Evolutionary conservation across 1,140 invertebrate species (phyloP), one percentile per base, ranked within the genome.

Genomic region (Trichonephila clavata): DNA sequence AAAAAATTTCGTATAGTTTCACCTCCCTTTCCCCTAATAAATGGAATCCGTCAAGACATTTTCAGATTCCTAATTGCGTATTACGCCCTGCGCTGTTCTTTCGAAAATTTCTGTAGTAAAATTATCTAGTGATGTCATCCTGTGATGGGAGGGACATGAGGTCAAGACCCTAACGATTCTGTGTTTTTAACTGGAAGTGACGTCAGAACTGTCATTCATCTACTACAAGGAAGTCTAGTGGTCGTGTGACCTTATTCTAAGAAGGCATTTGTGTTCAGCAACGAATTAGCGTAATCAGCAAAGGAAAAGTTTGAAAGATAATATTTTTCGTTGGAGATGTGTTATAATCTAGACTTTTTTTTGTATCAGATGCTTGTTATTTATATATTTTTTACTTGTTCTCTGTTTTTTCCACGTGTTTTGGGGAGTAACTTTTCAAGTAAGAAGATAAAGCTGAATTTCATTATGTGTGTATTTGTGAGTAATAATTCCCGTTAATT

Each of bases 71-170:
- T 77, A 77, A 39, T 39, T 77, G 68, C 24, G 14, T 39, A 13
- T 71, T 32, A 71, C 16, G 27, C 68, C 68, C 68, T 18, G 50
- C 83, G 57, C 10, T 60, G 83, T 57, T 80, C 39, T 32, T 80
- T 80, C n/a, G 27, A 80, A 68, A 65, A 32, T 39, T 88, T 87
- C 84, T 63, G 84, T 88, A 60, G 92, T 80, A 93, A 93, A 93
- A 93, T 93, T 87, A 93, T 93, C 92, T 80, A 18, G 65, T 88
- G 86, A 93, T 93, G 86, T 93, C 92, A 88, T 81, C n/a, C n/a
- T 24, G 50, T 57, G 81, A 68, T 39, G 71, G 68, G 91, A 81
- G 86, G 57, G 39, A 93, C 65, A 61, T 77, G 84, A 93, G 92
- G 92, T 93, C 86, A 88, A 60, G 92, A 93, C 92, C 92, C 84